Conservation (phyloP, 2,113 vertebrate genomes). For the Hucho hucho region DNA sequence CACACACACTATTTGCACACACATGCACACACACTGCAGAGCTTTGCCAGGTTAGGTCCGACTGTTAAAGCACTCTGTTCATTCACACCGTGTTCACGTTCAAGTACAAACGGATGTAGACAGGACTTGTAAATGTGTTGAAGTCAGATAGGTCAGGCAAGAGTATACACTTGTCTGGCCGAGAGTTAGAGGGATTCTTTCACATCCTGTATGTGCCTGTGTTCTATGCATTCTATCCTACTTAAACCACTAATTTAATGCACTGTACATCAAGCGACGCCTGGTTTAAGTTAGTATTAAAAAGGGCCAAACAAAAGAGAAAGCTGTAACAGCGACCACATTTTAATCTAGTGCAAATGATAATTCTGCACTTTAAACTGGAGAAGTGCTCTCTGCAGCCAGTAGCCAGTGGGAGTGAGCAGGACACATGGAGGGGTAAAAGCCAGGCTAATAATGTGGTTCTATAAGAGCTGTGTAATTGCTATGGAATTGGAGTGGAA, state of each 20-base stretch:
- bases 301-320: constrained; percentile 21
- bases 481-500: constrained; percentile 22
- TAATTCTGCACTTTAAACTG: constrained; percentile 28
- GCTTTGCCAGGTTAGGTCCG: no score
- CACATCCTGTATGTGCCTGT: constrained; percentile 33
- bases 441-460: constrained; percentile 15
- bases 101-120: constrained; percentile 5
- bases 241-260: constrained; percentile 29
- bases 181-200: constrained; percentile 18
- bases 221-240: constrained; percentile 34
- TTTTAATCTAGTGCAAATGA: constrained; percentile 22
- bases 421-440: constrained; percentile 8
- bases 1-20: constrained; percentile 13
- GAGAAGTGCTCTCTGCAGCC: constrained; percentile 11
- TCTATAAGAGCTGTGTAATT: constrained; percentile 30
- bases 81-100: neutral
- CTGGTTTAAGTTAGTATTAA: constrained; percentile 3
- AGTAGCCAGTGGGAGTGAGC: constrained; percentile 8
- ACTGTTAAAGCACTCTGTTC: constrained; percentile 28
- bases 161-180: constrained; percentile 28
- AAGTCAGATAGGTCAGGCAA: constrained; percentile 5
- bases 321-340: neutral
- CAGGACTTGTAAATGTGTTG: neutral
- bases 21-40: constrained; percentile 8
- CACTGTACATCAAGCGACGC: constrained; percentile 12